These are phyloP conservation scores for Lydus trimaculatus DNA, from an alignment of 2,888 invertebrate species.

Conservation along the genomic window DNA sequence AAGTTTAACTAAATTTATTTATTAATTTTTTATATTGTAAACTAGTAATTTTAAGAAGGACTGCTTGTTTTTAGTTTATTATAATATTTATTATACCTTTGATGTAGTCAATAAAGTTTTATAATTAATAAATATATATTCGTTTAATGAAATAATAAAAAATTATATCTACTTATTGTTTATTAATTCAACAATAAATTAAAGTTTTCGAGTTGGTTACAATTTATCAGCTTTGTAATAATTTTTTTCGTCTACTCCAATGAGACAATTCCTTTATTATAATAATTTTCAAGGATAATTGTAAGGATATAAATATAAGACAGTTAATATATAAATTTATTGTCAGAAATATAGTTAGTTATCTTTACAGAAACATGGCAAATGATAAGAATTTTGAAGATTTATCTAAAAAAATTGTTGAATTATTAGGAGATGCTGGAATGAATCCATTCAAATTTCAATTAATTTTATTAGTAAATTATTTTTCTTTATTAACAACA, in stretches of 20 bases:
- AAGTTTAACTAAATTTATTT: too few relatives aligned
- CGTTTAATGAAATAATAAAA: neutral
- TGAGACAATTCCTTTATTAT: too few relatives aligned
- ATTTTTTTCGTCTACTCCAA: neutral
- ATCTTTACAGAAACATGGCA: neutral
- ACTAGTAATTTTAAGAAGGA: neutral
- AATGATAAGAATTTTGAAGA: neutral
- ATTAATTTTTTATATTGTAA: neutral
- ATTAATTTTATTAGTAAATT: neutral
- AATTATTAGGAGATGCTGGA: neutral
- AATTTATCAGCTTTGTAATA: neutral
- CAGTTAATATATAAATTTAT: too few relatives aligned
- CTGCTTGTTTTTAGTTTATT: constrained; percentile 2
- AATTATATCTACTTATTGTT: neutral
- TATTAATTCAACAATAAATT: neutral
- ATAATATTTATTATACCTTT: neutral
- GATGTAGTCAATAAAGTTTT: neutral
- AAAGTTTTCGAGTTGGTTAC: neutral
- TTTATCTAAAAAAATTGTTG: neutral
- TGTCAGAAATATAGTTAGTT: too few relatives aligned
- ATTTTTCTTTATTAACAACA: neutral
- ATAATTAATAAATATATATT: neutral
- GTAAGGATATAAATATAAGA: neutral
- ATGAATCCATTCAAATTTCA: constrained; percentile 1
- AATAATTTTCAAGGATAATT: too few relatives aligned